Percentiles rank a stretch among this genome's conserved stretches.
Conservation (phyloP, 1,140 invertebrate species). For the Meloidogyne exigua region DNA sequence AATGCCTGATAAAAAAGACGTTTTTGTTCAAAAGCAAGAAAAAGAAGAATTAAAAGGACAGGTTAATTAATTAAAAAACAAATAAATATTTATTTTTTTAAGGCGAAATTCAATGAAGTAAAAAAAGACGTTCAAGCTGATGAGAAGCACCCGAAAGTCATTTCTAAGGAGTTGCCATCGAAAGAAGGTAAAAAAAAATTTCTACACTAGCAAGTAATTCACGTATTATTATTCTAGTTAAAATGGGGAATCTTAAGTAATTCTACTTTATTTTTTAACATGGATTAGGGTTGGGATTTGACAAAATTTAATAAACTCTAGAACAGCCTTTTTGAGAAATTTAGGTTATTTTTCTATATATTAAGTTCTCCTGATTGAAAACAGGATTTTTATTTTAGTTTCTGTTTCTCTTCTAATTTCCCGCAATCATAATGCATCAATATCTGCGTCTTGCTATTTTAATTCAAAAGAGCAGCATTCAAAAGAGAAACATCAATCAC, state of each 20-base stretch:
- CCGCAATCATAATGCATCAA: conserved; percentile 26
- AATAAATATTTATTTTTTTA: background rate
- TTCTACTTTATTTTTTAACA: too few relatives aligned
- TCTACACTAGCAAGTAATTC: too few relatives aligned
- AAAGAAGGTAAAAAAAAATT: background rate
- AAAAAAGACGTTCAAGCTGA: background rate
- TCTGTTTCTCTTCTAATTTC: conserved; percentile 25
- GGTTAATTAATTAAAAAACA: background rate
- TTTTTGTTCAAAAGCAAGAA: background rate
- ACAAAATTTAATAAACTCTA: too few relatives aligned
- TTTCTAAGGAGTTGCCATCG: background rate
- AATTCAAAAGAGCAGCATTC: background rate
- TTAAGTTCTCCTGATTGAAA: background rate
- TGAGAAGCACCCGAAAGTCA: background rate
- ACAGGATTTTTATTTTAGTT: conserved; percentile 1
- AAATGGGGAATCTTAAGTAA: too few relatives aligned
- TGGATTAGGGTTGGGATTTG: too few relatives aligned
- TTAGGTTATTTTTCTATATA: too few relatives aligned
- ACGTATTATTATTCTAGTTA: too few relatives aligned
- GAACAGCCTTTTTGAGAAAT: too few relatives aligned
- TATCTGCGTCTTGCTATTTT: conserved; percentile 36
- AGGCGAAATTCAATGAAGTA: background rate
- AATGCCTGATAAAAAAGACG: background rate
- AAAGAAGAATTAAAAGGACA: background rate
- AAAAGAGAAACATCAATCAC: background rate